phyloP scores from a whole-genome alignment of 2,797 vertebrate species.

The Hybognathus amarus region DNA sequence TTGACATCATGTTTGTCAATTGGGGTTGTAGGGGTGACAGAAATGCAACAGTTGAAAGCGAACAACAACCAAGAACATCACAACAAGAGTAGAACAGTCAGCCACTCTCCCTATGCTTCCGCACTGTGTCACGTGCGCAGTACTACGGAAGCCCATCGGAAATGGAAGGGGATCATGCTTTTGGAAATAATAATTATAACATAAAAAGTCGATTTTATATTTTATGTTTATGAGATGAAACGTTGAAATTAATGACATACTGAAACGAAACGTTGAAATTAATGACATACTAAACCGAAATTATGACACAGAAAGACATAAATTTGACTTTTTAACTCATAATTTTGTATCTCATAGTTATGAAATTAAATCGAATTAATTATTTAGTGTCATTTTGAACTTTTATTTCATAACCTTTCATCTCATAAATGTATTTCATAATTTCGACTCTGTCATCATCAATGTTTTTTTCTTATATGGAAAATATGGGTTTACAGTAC shows the following conservation, averaged over 20 bases:
- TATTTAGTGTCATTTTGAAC: too few relatives aligned
- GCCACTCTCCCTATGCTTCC: slow-evolving; percentile 2
- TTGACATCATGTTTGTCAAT: background rate
- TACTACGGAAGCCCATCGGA: background rate
- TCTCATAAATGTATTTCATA: too few relatives aligned
- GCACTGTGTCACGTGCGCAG: slow-evolving; percentile 5
- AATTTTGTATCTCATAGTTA: too few relatives aligned
- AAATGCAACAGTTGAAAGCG: slow-evolving; percentile 25
- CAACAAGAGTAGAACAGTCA: background rate
- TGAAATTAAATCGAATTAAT: too few relatives aligned
- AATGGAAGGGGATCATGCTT: background rate
- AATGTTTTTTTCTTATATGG: too few relatives aligned
- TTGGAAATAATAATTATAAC: background rate
- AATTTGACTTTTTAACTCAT: background rate
- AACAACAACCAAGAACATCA: slow-evolving; percentile 29
- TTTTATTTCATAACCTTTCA: too few relatives aligned
- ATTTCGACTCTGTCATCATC: too few relatives aligned
- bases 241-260: too few relatives aligned
- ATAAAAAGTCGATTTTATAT: background rate
- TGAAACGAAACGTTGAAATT: too few relatives aligned
- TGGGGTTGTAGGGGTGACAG: slow-evolving; percentile 20
- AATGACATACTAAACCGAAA: too few relatives aligned
- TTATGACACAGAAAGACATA: too few relatives aligned
- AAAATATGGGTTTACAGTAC: too few relatives aligned
- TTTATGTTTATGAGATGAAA: background rate